These are phyloP conservation scores for Anabas testudineus DNA, from an alignment of 2,797 vertebrate species.

Conservation along the genomic window DNA sequence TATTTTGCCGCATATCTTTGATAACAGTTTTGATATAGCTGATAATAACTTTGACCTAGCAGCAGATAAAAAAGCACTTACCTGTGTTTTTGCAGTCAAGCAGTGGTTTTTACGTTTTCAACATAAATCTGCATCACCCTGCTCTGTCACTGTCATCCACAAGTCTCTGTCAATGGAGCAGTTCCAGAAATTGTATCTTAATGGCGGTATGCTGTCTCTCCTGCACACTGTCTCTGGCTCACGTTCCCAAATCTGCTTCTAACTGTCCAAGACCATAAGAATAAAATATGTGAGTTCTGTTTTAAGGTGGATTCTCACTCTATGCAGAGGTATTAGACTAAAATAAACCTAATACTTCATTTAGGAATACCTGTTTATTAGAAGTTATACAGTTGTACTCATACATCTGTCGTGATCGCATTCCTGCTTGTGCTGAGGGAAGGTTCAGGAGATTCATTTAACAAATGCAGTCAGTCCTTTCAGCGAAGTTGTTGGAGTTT, in stretches of 20 bases:
- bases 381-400: slow-evolving; percentile 55
- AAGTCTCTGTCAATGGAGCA: slow-evolving; percentile 40
- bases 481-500: slow-evolving; percentile 7
- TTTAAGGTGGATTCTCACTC: slow-evolving; percentile 61
- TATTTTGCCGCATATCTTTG: too few species aligned
- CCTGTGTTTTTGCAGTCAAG: slow-evolving; percentile 14
- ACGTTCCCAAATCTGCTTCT: slow-evolving; percentile 41
- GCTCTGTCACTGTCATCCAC: slow-evolving; percentile 35
- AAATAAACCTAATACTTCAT: slow-evolving; percentile 72
- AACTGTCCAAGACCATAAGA: slow-evolving; percentile 16
- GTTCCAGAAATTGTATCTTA: slow-evolving; percentile 45
- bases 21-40: slow-evolving; percentile 1
- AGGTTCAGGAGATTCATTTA: slow-evolving; percentile 43
- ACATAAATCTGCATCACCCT: slow-evolving; percentile 12
- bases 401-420: slow-evolving; percentile 60
- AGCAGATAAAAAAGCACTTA: slow-evolving; percentile 33
- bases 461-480: slow-evolving; percentile 24
- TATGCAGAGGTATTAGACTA: slow-evolving; percentile 58
- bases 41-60: slow-evolving; percentile 9
- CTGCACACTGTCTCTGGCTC: slow-evolving; percentile 36
- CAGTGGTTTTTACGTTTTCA: neutral
- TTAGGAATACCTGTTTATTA: slow-evolving; percentile 72
- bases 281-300: slow-evolving; percentile 36
- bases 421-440: slow-evolving; percentile 49
- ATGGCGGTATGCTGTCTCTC: slow-evolving; percentile 36